These are phyloP conservation scores for Microplitis deprimator DNA, from an alignment of 2,888 invertebrate species.

Conservation along the genomic window DNA sequence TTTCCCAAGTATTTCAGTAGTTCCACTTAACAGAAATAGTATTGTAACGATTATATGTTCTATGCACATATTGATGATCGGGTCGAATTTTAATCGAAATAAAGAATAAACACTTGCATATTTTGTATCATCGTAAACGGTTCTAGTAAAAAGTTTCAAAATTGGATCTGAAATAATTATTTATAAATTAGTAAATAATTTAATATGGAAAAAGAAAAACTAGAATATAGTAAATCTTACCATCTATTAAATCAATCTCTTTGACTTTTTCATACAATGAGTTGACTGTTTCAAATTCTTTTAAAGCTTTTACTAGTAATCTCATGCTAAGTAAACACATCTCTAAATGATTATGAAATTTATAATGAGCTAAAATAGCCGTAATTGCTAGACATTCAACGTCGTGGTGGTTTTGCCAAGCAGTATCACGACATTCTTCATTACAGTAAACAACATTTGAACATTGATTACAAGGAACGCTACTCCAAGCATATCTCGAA, in stretches of 20 bases:
- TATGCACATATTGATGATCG: no score
- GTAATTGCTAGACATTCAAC: slow-evolving; percentile 3
- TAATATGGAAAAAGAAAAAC: no score
- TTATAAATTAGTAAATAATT: no score
- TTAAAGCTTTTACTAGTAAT: no score
- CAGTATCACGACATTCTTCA: slow-evolving; percentile 75
- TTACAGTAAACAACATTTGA: slow-evolving; percentile 79
- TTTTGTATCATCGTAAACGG: background rate
- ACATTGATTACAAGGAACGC: slow-evolving; percentile 78
- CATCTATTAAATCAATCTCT: no score
- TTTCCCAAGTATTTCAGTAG: slow-evolving; percentile 4
- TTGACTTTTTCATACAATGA: no score
- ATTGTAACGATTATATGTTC: background rate
- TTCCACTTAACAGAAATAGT: background rate
- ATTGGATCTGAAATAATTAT: background rate
- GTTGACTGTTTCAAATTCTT: no score
- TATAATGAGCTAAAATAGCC: background rate
- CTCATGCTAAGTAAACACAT: no score
- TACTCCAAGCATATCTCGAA: slow-evolving; percentile 68
- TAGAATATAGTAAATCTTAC: no score
- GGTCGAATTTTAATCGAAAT: no score
- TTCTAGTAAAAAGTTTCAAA: background rate
- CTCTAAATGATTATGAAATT: no score
- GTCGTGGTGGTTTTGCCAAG: slow-evolving; percentile 75
- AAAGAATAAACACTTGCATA: slow-evolving; percentile 3